A percentile compares a stretch with the other conserved stretches of the same genome.
phyloP scores from a whole-genome alignment of 1,140 invertebrate genomes.

The Drosophila santomea region DNA sequence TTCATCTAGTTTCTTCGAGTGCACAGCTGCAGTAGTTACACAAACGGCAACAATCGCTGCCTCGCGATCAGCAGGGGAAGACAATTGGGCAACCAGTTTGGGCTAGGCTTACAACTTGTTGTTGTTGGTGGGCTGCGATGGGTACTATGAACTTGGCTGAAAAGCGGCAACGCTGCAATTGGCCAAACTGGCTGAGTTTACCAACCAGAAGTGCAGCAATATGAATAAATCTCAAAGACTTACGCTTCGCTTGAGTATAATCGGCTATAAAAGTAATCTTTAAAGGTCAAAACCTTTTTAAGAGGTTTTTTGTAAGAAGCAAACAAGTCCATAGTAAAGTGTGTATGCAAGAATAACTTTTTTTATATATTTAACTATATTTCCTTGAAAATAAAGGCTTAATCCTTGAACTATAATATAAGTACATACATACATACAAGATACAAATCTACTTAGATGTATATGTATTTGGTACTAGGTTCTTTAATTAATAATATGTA shows the following conservation, averaged over 20 bases:
- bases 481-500: too few relatives aligned
- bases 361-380: neutral
- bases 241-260: slow-evolving; percentile 8
- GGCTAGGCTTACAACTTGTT: slow-evolving; percentile 49
- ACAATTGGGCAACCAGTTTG: slow-evolving; percentile 57
- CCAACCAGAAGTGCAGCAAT: slow-evolving; percentile 9
- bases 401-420: too few relatives aligned
- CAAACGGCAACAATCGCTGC: slow-evolving; percentile 34
- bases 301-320: too few relatives aligned
- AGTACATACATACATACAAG: too few relatives aligned
- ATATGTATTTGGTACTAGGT: too few relatives aligned
- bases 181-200: slow-evolving; percentile 31
- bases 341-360: neutral
- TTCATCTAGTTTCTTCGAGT: slow-evolving; percentile 2
- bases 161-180: slow-evolving; percentile 57
- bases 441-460: too few relatives aligned
- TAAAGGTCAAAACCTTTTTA: too few relatives aligned
- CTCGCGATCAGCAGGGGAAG: slow-evolving; percentile 42
- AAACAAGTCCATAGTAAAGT: too few relatives aligned
- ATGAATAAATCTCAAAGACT: slow-evolving; percentile 21
- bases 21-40: slow-evolving; percentile 29
- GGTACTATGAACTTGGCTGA: slow-evolving; percentile 67
- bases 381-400: too few relatives aligned
- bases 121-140: slow-evolving; percentile 37
- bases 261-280: neutral